These are phyloP conservation scores for Anagyrus pseudococci DNA, from an alignment of 2,888 invertebrate genomes.

Conservation along the genomic window DNA sequence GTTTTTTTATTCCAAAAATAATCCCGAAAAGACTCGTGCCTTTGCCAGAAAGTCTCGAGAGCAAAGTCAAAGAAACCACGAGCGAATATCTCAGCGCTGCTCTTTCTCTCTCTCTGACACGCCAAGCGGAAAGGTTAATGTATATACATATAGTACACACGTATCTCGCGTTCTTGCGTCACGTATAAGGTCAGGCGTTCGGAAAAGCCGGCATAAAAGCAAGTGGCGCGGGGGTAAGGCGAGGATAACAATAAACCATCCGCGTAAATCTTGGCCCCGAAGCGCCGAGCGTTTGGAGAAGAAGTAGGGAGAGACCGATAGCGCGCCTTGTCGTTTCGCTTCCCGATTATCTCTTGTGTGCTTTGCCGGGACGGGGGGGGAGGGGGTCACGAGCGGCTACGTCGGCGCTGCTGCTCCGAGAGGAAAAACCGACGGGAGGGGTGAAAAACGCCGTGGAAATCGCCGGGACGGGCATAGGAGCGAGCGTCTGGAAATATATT, in stretches of 20 bases:
- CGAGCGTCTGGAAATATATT: not conserved
- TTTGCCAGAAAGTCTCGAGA: too few species aligned
- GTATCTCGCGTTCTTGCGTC: not conserved
- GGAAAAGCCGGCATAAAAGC: slow-evolving; percentile 54
- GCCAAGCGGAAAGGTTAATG: not conserved
- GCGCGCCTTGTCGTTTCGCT: slow-evolving; percentile 14
- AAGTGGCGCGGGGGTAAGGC: slow-evolving; percentile 56
- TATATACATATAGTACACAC: slow-evolving; percentile 8
- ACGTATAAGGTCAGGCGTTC: slow-evolving; percentile 39
- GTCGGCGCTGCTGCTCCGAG: slow-evolving; percentile 24
- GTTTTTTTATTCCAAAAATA: too few species aligned
- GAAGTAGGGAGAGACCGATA: slow-evolving; percentile 26
- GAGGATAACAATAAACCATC: slow-evolving; percentile 59
- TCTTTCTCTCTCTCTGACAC: too few species aligned
- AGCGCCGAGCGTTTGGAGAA: slow-evolving; percentile 48
- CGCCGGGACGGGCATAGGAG: too few species aligned
- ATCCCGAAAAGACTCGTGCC: too few species aligned
- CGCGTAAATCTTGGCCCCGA: slow-evolving; percentile 52
- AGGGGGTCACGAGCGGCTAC: slow-evolving; percentile 28
- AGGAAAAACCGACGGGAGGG: slow-evolving; percentile 10
- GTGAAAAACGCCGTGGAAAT: too few species aligned
- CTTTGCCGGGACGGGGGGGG: slow-evolving; percentile 46
- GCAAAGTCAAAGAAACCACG: too few species aligned
- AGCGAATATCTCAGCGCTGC: too few species aligned
- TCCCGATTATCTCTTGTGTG: slow-evolving; percentile 56